Evolutionary conservation across 2,888 invertebrate genomes (phyloP).

Genomic region (Alviniconcha strummeri): DNA sequence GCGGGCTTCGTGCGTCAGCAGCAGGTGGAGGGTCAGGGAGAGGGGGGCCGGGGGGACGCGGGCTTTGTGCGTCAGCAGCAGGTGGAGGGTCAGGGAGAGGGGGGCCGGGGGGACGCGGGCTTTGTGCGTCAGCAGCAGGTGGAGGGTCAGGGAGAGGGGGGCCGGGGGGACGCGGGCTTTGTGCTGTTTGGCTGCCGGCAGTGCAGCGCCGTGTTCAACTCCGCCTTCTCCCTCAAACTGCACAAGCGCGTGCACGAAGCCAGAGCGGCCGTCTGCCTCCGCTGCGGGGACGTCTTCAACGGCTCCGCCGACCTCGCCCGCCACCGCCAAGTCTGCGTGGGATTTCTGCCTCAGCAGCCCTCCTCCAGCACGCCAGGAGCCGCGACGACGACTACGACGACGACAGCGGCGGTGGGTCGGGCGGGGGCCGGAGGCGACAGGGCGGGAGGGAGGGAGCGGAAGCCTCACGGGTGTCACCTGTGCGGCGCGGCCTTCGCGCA

Average conservation of each 20-base stretch:
- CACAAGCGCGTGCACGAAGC: constrained; percentile 15
- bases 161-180: neutral
- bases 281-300: constrained; percentile 10
- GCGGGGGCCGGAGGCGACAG: neutral
- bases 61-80: too few relatives aligned
- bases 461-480: neutral
- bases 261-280: constrained; percentile 3
- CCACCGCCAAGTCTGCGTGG: neutral
- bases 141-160: neutral
- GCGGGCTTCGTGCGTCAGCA: neutral
- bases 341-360: neutral
- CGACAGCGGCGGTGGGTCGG: too few relatives aligned
- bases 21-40: neutral
- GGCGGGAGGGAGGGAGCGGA: neutral
- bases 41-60: neutral
- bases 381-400: too few relatives aligned
- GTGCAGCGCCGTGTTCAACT: constrained; percentile 24
- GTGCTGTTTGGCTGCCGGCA: constrained; percentile 16
- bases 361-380: neutral
- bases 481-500: constrained; percentile 1
- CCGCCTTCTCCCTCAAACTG: constrained; percentile 24
- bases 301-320: neutral
- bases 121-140: too few relatives aligned
- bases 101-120: neutral
- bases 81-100: neutral